Evolutionary conservation across 1,140 invertebrate genomes (phyloP).

Genomic region (Eupristina koningsbergeri): DNA sequence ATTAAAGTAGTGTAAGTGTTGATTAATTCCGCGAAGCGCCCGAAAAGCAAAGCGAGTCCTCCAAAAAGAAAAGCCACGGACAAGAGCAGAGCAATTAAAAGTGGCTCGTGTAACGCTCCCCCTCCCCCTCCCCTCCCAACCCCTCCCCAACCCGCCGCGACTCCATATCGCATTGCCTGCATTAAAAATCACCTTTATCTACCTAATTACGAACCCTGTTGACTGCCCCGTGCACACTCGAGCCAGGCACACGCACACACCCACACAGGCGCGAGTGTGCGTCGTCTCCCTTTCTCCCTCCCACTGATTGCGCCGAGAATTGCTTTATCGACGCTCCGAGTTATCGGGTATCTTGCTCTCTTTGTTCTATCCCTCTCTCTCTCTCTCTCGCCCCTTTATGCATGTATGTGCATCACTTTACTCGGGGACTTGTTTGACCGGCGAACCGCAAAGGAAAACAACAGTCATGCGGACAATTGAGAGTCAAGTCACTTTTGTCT

Average conservation of each 20-base stretch:
- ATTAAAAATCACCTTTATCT: conserved; percentile 44
- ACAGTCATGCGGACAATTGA: not conserved
- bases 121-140: too few species aligned
- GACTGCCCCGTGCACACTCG: not conserved
- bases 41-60: not conserved
- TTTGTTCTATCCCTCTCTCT: not conserved
- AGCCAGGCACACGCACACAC: not conserved
- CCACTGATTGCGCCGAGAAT: not conserved
- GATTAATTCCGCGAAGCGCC: conserved; percentile 39
- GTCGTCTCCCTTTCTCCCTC: not conserved
- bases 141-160: too few species aligned
- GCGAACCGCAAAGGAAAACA: not conserved
- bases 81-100: conserved; percentile 46
- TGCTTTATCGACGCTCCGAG: conserved; percentile 15
- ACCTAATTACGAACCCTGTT: conserved; percentile 37
- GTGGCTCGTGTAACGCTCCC: conserved; percentile 17
- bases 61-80: conserved; percentile 2
- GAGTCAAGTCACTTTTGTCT: conserved; percentile 3
- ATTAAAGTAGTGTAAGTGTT: conserved; percentile 36
- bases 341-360: not conserved
- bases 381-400: not conserved
- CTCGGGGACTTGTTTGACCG: not conserved
- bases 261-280: not conserved
- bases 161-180: conserved; percentile 2
- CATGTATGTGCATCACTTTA: conserved; percentile 6